Conservation (phyloP, 2,797 vertebrate genomes). For the Enteromius afrohamiltoni region DNA sequence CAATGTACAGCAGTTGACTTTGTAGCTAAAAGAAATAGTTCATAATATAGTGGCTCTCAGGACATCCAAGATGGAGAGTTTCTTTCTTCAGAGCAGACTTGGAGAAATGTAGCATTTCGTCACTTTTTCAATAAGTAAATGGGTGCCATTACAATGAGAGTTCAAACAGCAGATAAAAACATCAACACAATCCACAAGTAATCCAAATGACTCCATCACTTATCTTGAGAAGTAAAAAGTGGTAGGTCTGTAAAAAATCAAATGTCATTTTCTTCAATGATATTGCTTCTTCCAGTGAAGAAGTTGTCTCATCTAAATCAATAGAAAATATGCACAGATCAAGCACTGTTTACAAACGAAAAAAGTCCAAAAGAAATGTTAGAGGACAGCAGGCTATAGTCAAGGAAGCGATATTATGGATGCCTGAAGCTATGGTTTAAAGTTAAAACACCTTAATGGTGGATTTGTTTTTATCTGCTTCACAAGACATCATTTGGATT, state of each 20-base stretch:
- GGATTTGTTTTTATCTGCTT: not conserved
- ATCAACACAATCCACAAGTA: not conserved
- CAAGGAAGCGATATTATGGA: not conserved
- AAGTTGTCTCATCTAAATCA: not conserved
- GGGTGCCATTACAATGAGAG: not conserved
- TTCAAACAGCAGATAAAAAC: not conserved
- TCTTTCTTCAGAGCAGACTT: not conserved
- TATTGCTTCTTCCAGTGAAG: not conserved
- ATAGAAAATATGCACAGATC: not conserved
- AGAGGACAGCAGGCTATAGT: not conserved
- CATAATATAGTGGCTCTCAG: not conserved
- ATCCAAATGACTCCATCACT: not conserved
- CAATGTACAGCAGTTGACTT: not conserved
- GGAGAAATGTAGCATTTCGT: not conserved
- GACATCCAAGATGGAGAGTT: not conserved
- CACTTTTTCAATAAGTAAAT: not conserved
- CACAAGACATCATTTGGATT: not conserved
- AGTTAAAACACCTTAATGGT: not conserved
- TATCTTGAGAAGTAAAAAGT: not conserved
- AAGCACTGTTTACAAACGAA: not conserved
- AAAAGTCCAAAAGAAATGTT: not conserved
- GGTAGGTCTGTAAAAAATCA: too few relatives aligned
- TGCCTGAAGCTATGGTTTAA: not conserved
- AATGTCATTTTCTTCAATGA: too few relatives aligned
- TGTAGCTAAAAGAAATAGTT: not conserved